A percentile compares a stretch with the other conserved stretches of the same genome.
phyloP scores from a whole-genome alignment of 1,140 invertebrate species.

The Drosophila micromelanica region DNA sequence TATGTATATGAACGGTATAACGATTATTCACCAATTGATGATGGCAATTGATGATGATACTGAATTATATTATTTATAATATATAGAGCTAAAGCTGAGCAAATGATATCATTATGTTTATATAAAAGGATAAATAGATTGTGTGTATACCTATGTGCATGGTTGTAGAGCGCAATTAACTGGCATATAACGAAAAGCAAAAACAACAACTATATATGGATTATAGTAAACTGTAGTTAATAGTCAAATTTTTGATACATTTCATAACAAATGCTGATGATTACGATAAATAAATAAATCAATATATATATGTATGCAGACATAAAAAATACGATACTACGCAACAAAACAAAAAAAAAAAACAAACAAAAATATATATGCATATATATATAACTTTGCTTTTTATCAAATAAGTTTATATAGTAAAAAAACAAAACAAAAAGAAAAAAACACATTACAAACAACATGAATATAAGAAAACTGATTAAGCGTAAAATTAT shows the following conservation, averaged over 20 bases:
- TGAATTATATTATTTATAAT: slow-evolving; percentile 44
- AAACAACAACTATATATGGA: slow-evolving; percentile 42
- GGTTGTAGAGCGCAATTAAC: slow-evolving; percentile 20
- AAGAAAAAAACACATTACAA: slow-evolving; percentile 29
- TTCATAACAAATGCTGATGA: slow-evolving; percentile 52
- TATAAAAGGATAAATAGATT: slow-evolving; percentile 38
- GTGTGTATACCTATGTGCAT: slow-evolving; percentile 29
- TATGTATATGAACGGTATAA: slow-evolving; percentile 46
- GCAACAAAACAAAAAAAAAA: slow-evolving; percentile 1
- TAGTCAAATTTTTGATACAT: slow-evolving; percentile 81
- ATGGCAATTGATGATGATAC: too few relatives aligned
- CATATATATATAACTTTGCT: slow-evolving; percentile 60
- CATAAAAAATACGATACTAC: slow-evolving; percentile 32
- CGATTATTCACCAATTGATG: slow-evolving; percentile 36
- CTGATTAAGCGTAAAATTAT: slow-evolving; percentile 71
- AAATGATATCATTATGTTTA: slow-evolving; percentile 80
- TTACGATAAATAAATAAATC: slow-evolving; percentile 28
- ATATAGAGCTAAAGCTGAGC: slow-evolving; percentile 58
- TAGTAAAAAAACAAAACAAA: slow-evolving; percentile 24
- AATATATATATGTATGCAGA: slow-evolving; percentile 24
- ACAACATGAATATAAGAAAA: slow-evolving; percentile 55
- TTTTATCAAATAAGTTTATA: slow-evolving; percentile 46
- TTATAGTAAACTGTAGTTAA: slow-evolving; percentile 74
- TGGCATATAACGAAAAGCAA: slow-evolving; percentile 31
- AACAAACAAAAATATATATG: slow-evolving; percentile 11